Evolutionary conservation across 2,797 vertebrate species (phyloP).

Genomic region (Sebastes itinus): DNA sequence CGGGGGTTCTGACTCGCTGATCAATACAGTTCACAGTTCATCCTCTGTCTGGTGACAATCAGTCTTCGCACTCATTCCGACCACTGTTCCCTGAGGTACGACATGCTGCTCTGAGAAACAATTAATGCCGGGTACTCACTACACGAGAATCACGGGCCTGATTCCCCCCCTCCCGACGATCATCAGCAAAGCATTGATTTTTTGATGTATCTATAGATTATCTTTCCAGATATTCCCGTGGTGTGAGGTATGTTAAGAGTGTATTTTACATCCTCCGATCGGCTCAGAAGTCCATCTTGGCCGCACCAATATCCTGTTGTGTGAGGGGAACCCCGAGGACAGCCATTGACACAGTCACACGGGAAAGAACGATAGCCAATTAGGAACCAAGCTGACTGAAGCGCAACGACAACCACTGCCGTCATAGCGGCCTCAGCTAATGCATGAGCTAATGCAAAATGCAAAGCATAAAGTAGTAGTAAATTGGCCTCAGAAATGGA

Average conservation of each 20-base stretch:
- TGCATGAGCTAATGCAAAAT: no score
- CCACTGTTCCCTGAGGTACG: neutral
- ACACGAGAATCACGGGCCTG: rapidly evolving
- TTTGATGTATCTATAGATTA: no score
- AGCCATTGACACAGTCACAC: rapidly evolving
- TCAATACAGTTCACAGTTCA: conserved; percentile 63
- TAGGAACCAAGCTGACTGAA: no score
- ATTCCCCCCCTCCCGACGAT: no score
- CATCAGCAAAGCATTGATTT: no score
- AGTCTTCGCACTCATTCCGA: neutral
- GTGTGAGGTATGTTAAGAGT: no score
- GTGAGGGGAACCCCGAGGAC: no score
- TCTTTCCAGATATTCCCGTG: rapidly evolving
- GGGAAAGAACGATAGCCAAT: no score
- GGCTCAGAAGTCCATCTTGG: rapidly evolving
- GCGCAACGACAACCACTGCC: no score
- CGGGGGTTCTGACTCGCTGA: conserved; percentile 31
- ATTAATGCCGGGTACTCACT: neutral
- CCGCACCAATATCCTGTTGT: no score
- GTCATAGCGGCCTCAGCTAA: rapidly evolving
- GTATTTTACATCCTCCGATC: no score
- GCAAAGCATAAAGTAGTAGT: no score
- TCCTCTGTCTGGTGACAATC: conserved; percentile 9
- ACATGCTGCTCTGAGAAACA: neutral
- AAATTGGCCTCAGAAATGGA: rapidly evolving